Evolutionary conservation across 2,113 vertebrate genomes (phyloP).

Genomic region (Arvicanthis niloticus): DNA sequence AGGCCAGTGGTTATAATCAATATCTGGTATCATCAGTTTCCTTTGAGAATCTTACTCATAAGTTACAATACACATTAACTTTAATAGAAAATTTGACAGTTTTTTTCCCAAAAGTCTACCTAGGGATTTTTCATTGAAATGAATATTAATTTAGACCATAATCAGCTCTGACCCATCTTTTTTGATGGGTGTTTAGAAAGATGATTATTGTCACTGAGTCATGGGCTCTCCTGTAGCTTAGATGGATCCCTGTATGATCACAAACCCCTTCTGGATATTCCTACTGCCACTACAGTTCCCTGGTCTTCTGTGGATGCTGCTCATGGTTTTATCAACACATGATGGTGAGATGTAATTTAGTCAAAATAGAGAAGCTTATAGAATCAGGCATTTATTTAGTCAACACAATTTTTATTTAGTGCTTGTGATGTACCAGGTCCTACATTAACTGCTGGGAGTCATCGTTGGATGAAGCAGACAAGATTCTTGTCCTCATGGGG

Average conservation of each 20-base stretch:
- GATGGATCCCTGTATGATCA: not conserved
- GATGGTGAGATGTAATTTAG: not conserved
- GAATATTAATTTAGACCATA: not conserved
- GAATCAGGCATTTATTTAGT: not conserved
- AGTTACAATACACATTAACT: constrained; percentile 17
- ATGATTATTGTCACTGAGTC: not conserved
- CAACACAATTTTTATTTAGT: not conserved
- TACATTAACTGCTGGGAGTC: not conserved
- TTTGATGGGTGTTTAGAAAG: not conserved
- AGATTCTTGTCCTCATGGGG: not conserved
- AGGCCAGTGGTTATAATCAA: not conserved
- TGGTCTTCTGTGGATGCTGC: not conserved
- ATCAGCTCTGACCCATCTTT: not conserved
- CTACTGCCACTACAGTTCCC: not conserved
- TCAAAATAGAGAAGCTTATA: not conserved
- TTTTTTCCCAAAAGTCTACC: not conserved
- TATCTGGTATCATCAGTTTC: not conserved
- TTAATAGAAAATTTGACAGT: not conserved
- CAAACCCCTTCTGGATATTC: not conserved
- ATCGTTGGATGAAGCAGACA: not conserved
- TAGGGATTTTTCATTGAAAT: not conserved
- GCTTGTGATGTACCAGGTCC: not conserved
- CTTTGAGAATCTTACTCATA: constrained; percentile 27
- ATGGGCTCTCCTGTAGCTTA: too few species aligned
- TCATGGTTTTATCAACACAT: not conserved